phyloP scores from a whole-genome alignment of 2,113 vertebrate species.

The Macrotus californicus region DNA sequence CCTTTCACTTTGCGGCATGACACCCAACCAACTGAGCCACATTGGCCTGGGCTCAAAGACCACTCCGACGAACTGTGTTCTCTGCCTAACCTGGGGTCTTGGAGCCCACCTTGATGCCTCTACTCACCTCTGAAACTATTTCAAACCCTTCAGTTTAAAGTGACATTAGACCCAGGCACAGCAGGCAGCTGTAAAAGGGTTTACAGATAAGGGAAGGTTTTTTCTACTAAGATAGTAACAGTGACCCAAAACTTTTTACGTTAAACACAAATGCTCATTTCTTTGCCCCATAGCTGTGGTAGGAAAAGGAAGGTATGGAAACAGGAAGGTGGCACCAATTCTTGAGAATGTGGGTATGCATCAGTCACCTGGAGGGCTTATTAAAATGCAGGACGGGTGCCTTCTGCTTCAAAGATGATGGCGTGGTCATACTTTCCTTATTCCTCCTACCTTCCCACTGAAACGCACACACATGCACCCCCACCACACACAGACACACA shows the following conservation, averaged over 20 bases:
- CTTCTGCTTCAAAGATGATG: neutral
- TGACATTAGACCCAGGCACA: neutral
- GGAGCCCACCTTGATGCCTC: too few species aligned
- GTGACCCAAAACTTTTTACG: neutral
- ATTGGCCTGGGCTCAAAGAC: neutral
- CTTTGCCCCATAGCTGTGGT: neutral
- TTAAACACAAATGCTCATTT: neutral
- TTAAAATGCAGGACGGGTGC: neutral
- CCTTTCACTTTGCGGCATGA: too few species aligned
- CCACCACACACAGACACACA: too few species aligned
- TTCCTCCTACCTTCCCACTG: neutral
- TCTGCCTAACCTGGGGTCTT: neutral
- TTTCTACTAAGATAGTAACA: neutral
- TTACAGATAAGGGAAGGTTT: neutral
- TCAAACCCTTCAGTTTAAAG: neutral
- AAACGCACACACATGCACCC: too few species aligned
- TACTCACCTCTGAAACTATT: neutral
- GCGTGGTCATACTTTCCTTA: neutral
- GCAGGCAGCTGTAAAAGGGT: neutral
- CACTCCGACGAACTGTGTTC: neutral
- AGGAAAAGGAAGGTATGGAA: neutral
- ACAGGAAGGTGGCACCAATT: neutral
- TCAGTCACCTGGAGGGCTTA: neutral
- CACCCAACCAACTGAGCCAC: too few species aligned
- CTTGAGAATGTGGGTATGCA: neutral